Evolutionary conservation across 2,113 vertebrate species (phyloP).

Genomic region (Cichladusa arquata): DNA sequence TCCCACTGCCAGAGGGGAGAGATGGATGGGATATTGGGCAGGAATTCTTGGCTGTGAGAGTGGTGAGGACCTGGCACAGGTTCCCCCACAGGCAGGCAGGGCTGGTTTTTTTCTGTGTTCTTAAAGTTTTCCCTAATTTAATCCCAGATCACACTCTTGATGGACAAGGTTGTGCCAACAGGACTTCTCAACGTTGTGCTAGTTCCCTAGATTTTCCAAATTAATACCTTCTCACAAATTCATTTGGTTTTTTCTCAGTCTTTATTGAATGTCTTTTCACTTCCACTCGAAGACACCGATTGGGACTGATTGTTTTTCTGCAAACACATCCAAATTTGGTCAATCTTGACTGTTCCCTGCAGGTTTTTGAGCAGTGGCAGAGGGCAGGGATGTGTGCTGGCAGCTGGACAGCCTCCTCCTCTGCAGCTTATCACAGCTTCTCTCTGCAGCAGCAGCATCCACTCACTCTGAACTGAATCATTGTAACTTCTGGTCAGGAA

Average conservation of each 20-base stretch:
- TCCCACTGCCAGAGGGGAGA: not conserved
- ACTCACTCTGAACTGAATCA: not conserved
- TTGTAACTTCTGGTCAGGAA: not conserved
- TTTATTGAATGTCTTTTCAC: not conserved
- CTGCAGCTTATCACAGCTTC: not conserved
- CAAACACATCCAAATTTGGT: not conserved
- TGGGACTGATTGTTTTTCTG: not conserved
- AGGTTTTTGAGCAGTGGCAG: rapidly evolving
- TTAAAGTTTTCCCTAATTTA: not conserved
- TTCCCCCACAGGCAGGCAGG: not conserved
- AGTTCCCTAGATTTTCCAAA: not conserved
- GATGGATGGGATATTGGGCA: not conserved
- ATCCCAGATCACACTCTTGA: not conserved
- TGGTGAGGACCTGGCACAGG: not conserved
- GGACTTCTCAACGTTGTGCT: not conserved
- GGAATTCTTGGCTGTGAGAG: not conserved
- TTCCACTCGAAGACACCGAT: not conserved
- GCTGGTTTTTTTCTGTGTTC: not conserved
- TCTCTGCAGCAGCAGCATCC: not conserved
- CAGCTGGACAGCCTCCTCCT: not conserved
- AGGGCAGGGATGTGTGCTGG: not conserved
- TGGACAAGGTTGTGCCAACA: not conserved
- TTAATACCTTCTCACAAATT: not conserved
- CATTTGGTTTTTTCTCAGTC: not conserved
- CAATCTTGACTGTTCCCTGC: not conserved